Conservation (phyloP, 2,797 vertebrate species). For the Periophthalmus magnuspinnatus region DNA sequence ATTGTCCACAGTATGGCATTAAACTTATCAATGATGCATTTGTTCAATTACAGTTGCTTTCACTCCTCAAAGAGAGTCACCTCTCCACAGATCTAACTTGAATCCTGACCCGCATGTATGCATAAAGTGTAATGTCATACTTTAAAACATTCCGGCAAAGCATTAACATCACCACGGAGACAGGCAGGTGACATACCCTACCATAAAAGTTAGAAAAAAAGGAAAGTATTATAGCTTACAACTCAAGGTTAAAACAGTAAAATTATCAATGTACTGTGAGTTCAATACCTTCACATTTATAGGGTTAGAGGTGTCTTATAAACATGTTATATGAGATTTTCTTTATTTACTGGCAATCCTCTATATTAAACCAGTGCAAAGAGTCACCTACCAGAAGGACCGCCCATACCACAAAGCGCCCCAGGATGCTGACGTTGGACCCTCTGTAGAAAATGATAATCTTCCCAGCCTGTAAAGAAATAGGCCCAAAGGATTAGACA, state of each 20-base stretch:
- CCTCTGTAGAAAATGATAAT: slow-evolving; percentile 78
- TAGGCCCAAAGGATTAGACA: slow-evolving; percentile 21
- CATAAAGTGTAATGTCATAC: too few relatives aligned
- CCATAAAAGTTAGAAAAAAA: not conserved
- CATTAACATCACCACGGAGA: too few relatives aligned
- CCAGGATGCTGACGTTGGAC: slow-evolving; percentile 69
- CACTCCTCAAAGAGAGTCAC: too few relatives aligned
- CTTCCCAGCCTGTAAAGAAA: slow-evolving; percentile 75
- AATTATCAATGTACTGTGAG: not conserved
- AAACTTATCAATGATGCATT: too few relatives aligned
- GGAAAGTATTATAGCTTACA: not conserved
- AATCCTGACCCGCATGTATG: too few relatives aligned
- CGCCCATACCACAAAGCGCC: slow-evolving; percentile 81
- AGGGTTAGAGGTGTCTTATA: not conserved
- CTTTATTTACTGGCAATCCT: not conserved
- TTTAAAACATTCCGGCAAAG: too few relatives aligned
- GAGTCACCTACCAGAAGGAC: slow-evolving; percentile 80
- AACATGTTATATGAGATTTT: not conserved
- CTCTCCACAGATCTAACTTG: not conserved
- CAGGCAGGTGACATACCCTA: too few relatives aligned
- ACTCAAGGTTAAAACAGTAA: slow-evolving; percentile 1
- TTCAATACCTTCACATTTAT: not conserved
- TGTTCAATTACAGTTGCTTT: too few relatives aligned
- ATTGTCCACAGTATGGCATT: too few relatives aligned
- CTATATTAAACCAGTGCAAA: slow-evolving; percentile 9